A percentile compares a stretch with the other conserved stretches of the same genome.
Evolutionary conservation across 2,113 vertebrate species (phyloP).

Genomic region (Eclectus roratus): DNA sequence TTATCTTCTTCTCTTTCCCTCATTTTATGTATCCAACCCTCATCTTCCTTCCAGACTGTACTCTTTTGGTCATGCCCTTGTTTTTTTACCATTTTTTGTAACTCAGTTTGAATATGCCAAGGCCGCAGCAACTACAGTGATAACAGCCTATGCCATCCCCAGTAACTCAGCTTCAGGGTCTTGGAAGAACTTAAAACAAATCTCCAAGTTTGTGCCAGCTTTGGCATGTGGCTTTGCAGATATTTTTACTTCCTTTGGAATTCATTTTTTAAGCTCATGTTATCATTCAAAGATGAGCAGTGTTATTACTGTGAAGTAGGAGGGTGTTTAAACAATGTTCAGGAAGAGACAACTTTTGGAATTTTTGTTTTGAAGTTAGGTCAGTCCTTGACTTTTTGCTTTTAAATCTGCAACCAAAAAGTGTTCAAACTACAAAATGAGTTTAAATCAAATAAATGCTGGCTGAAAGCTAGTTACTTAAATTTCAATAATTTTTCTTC

Average conservation of each 20-base stretch:
- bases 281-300: neutral
- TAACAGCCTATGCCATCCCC: neutral
- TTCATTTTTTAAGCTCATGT: neutral
- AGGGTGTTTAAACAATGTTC: neutral
- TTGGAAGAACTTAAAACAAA: neutral
- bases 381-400: neutral
- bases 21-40: neutral
- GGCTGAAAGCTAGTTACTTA: neutral
- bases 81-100: neutral
- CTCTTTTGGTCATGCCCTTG: neutral
- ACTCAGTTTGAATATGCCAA: neutral
- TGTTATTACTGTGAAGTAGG: neutral
- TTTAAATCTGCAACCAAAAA: neutral
- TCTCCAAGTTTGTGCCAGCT: neutral
- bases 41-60: neutral
- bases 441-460: neutral
- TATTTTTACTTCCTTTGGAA: neutral
- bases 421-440: neutral
- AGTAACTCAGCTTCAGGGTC: neutral
- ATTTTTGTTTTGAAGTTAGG: neutral
- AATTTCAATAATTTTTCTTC: neutral
- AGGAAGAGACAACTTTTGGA: neutral
- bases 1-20: neutral
- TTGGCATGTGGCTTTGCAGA: neutral
- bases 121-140: neutral